phyloP scores from a whole-genome alignment of 1,140 invertebrate genomes.

The Lordiphosa mommai region DNA sequence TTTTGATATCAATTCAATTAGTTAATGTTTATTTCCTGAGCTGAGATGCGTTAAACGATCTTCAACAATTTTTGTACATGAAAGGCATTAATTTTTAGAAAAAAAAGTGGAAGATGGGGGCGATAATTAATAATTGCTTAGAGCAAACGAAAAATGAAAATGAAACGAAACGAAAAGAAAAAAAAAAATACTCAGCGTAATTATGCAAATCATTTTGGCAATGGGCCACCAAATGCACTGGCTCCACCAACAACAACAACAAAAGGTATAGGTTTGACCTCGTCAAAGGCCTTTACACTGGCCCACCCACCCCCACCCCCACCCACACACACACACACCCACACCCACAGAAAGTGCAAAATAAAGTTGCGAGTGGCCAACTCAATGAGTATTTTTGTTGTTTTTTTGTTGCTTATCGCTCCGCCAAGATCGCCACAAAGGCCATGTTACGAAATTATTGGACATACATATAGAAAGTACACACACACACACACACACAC shows the following conservation, averaged over 20 bases:
- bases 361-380: slow-evolving; percentile 46
- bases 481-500: slow-evolving; percentile 6
- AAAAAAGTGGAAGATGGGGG: too few relatives aligned
- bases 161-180: background rate
- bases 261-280: slow-evolving; percentile 4
- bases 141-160: slow-evolving; percentile 16
- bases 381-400: slow-evolving; percentile 14
- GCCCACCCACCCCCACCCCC: background rate
- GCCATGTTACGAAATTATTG: slow-evolving; percentile 78
- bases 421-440: slow-evolving; percentile 71
- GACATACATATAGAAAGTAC: slow-evolving; percentile 37
- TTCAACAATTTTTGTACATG: too few relatives aligned
- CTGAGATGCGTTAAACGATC: too few relatives aligned
- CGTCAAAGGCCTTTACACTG: slow-evolving; percentile 24
- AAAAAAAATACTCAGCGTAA: slow-evolving; percentile 8
- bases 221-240: slow-evolving; percentile 7
- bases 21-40: too few relatives aligned
- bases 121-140: slow-evolving; percentile 46
- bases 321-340: background rate
- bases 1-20: too few relatives aligned
- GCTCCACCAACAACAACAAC: slow-evolving; percentile 2
- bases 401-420: slow-evolving; percentile 45
- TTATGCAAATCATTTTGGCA: slow-evolving; percentile 48
- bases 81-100: too few relatives aligned
- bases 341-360: slow-evolving; percentile 21